phyloP scores from a whole-genome alignment of 2,888 invertebrate species.

The Pedicia rivosa region DNA sequence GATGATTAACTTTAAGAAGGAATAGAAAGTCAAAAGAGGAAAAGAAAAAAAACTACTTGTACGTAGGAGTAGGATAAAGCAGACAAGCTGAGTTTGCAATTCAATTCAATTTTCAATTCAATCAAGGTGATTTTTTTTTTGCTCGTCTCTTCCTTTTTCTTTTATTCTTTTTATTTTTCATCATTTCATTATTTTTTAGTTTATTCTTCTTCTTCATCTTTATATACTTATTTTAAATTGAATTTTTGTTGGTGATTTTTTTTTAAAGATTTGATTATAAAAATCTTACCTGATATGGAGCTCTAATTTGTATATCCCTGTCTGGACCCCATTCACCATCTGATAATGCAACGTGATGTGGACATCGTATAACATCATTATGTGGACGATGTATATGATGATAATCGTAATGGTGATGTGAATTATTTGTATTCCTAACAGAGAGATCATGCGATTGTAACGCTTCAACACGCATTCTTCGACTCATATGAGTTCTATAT shows the following conservation, averaged over 20 bases:
- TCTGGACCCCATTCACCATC: slow-evolving; percentile 48
- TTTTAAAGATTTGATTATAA: not conserved
- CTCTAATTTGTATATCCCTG: slow-evolving; percentile 42
- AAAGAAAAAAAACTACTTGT: no score
- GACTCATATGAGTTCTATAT: slow-evolving; percentile 27
- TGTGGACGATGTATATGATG: slow-evolving; percentile 10
- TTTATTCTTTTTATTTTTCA: no score
- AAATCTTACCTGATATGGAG: slow-evolving; percentile 45
- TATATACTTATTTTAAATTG: not conserved
- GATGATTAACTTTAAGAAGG: no score
- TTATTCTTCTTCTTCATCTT: no score
- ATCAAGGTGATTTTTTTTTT: no score
- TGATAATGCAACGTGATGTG: slow-evolving; percentile 46
- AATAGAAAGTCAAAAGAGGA: no score
- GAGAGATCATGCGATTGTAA: slow-evolving; percentile 25
- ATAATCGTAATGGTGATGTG: slow-evolving; percentile 16
- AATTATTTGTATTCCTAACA: slow-evolving; percentile 17
- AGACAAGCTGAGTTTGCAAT: no score
- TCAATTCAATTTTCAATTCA: no score
- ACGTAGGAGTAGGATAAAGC: no score
- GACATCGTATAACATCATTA: slow-evolving; percentile 27
- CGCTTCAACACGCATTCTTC: slow-evolving; percentile 30
- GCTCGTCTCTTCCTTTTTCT: no score
- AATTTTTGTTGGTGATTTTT: no score
- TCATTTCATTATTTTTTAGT: no score